Conservation (phyloP, 2,797 vertebrate genomes). For the Paramormyrops hopkinsi region DNA sequence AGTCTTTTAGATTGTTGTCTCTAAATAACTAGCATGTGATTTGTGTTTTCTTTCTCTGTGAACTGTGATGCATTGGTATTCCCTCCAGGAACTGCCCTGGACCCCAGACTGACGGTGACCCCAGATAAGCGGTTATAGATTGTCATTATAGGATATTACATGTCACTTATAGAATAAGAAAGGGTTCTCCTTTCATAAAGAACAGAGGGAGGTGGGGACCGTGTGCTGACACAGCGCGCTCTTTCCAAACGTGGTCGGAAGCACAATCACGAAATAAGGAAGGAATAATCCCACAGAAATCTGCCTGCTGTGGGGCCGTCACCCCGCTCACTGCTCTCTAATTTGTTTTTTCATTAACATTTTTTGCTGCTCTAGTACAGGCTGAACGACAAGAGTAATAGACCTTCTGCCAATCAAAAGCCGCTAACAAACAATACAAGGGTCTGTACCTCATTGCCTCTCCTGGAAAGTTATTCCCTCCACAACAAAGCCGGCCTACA, state of each 20-base stretch:
- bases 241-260: background rate
- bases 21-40: background rate
- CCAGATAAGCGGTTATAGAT: background rate
- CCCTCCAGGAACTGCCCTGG: background rate
- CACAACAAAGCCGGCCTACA: background rate
- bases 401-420: background rate
- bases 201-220: no score
- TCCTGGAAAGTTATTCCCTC: background rate
- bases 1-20: background rate
- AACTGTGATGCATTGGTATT: background rate
- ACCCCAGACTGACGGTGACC: background rate
- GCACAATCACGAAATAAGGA: background rate
- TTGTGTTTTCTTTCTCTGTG: background rate
- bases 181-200: background rate
- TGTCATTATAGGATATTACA: background rate
- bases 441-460: no score
- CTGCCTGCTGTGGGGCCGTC: background rate
- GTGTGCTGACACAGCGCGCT: background rate
- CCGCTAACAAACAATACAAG: background rate
- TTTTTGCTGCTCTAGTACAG: background rate
- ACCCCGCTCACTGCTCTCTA: background rate
- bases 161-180: background rate
- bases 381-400: background rate
- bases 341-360: constrained; percentile 11
- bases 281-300: background rate